Base-by-base conservation (phyloP, 35 echinoderm and acorn worm species). In the Apostichopus californicus region DNA sequence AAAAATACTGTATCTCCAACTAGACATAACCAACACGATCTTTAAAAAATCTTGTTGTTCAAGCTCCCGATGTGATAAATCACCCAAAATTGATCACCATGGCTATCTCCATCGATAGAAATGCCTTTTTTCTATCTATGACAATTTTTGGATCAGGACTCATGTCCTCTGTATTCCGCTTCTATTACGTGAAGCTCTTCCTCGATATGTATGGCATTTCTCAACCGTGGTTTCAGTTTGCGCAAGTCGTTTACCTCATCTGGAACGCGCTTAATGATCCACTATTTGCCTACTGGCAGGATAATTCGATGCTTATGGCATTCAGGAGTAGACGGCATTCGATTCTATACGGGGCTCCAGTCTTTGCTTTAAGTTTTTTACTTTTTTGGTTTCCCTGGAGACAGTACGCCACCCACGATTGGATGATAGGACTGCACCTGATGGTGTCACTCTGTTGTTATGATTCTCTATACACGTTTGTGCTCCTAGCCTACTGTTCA, bases 341-440 rank as follows among this genome's bases (percentile, higher is more conserved):
- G 28, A 94, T 96, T 54, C 46, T 96, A 5, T 96, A 96, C 72
- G 95, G 95, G 12, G 95, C 95, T 59, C 95, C 95, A 46, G 24
- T 96, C 6, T 96, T 94, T 87, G 90, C 86, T 6, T 15, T 96
- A 14, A 90, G 90, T 78, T 96, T 96, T 72, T 68, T 96, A 13
- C 65, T 98, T 60, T 93, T 95, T n/a, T 98, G 97, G 97, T 98
- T 98, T 93, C 97, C 97, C 12, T 98, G 97, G 97, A 77, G 93
- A 59, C 59, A 94, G 56, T 96, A 96, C 54, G 78, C 60, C 8
- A 90, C 55, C 22, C 73, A 93, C 81, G 80, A 93, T n/a, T 98
- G 97, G 97, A 12, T 96, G 22, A 73, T 72, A 58, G 97, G 97
- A 2, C 54, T 98, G 0, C 97, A 98, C 86, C 61, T 98, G 53